These are phyloP conservation scores for Chloromyia formosa DNA, from an alignment of 2,888 invertebrate genomes.

Conservation along the genomic window DNA sequence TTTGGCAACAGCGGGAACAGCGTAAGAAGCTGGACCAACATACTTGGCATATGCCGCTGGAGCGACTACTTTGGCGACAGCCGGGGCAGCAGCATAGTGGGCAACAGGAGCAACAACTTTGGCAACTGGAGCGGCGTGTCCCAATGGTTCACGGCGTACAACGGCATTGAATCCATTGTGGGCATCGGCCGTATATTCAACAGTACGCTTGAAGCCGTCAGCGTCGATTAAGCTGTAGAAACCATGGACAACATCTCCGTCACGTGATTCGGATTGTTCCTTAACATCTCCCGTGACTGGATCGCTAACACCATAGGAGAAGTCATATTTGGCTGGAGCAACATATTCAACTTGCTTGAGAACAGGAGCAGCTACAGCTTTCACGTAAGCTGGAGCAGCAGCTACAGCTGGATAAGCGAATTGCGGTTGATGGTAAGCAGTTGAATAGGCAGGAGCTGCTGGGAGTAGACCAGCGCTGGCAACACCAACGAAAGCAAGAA, in stretches of 20 bases:
- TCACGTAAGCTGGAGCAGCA: no score
- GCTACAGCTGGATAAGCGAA: constrained; percentile 2
- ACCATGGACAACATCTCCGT: constrained; percentile 67
- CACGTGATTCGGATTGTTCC: constrained; percentile 66
- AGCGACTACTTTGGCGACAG: constrained; percentile 46
- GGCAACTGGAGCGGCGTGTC: constrained; percentile 51
- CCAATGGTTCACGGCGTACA: constrained; percentile 65
- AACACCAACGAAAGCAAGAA: constrained; percentile 17
- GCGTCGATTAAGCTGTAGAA: constrained; percentile 67
- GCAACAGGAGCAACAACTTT: constrained; percentile 47
- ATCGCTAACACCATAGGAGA: constrained; percentile 66
- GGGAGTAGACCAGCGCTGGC: constrained; percentile 34
- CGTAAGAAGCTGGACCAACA: constrained; percentile 41
- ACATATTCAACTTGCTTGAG: constrained; percentile 43
- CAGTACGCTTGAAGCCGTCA: constrained; percentile 67
- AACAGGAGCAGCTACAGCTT: constrained; percentile 11
- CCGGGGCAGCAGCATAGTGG: constrained; percentile 14
- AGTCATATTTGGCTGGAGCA: constrained; percentile 63
- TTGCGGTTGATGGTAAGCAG: constrained; percentile 16
- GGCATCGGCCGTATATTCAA: constrained; percentile 67
- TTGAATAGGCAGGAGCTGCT: constrained; percentile 37
- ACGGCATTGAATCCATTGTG: constrained; percentile 68
- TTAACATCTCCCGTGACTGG: constrained; percentile 67
- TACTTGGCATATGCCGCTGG: constrained; percentile 50
- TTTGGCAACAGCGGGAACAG: constrained; percentile 14